Conservation (phyloP, 2,797 vertebrate genomes). For the Lacerta bilineata region DNA sequence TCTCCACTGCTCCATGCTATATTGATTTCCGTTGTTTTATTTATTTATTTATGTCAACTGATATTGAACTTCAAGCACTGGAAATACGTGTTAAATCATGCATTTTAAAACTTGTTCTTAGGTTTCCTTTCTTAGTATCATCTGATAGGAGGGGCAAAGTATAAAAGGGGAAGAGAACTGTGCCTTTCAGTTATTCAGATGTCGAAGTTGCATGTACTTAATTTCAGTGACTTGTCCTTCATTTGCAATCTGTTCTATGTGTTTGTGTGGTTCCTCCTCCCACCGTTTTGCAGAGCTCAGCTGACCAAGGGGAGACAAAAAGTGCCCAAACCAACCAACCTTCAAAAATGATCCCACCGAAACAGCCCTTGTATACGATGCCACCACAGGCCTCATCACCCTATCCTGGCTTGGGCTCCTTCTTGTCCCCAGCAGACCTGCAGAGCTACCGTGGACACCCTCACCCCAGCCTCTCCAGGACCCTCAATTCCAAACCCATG, state of each 20-base stretch:
- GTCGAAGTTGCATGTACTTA: not conserved
- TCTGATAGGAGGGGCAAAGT: not conserved
- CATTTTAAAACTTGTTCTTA: constrained; percentile 16
- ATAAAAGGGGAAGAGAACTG: not conserved
- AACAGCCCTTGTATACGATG: constrained; percentile 93
- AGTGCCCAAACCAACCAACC: constrained; percentile 88
- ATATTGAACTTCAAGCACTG: not conserved
- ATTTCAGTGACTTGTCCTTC: constrained; percentile 5
- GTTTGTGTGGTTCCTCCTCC: not conserved
- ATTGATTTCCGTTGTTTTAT: not conserved
- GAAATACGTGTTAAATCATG: not conserved
- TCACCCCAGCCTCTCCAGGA: constrained; percentile 88
- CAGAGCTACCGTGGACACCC: constrained; percentile 91
- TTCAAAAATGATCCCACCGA: constrained; percentile 93
- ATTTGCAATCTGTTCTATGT: not conserved
- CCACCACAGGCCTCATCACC: constrained; percentile 91
- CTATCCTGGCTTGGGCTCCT: constrained; percentile 92
- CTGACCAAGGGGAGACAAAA: constrained; percentile 93
- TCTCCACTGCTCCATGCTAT: not conserved
- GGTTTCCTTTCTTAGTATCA: not conserved
- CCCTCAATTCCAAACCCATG: constrained; percentile 92
- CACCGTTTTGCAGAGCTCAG: constrained; percentile 86
- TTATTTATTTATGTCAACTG: not conserved
- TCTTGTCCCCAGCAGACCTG: constrained; percentile 92
- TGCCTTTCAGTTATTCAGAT: not conserved